These are phyloP conservation scores for Diadema setosum DNA, from an alignment of 35 echinoderm and acorn worm species.

Conservation along the genomic window DNA sequence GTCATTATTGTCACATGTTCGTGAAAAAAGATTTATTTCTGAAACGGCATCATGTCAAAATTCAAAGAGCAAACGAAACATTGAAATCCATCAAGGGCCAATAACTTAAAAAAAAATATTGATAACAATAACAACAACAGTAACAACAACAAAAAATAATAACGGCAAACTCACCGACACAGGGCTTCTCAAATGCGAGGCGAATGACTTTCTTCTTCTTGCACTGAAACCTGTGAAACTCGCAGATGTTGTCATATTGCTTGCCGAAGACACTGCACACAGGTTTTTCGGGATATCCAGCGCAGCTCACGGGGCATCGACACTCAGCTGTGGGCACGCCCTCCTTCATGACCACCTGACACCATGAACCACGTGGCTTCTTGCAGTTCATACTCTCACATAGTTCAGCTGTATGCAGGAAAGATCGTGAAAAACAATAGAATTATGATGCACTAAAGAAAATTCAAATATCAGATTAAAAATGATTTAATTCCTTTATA, in stretches of 20 bases:
- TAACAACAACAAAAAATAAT: too few relatives aligned
- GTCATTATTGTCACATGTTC: too few relatives aligned
- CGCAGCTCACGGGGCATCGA: conserved; percentile 71
- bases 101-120: too few relatives aligned
- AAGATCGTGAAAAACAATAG: too few relatives aligned
- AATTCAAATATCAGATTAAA: too few relatives aligned
- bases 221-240: conserved; percentile 64
- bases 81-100: too few relatives aligned
- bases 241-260: conserved; percentile 86
- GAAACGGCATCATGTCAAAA: too few relatives aligned
- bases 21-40: too few relatives aligned
- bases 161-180: conserved; percentile 93
- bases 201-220: conserved; percentile 58
- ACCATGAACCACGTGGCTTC: conserved; percentile 78
- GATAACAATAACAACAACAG: too few relatives aligned
- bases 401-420: conserved; percentile 32
- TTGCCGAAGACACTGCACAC: conserved; percentile 95
- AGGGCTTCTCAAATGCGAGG: conserved; percentile 50
- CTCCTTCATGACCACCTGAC: conserved; percentile 40
- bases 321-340: conserved; percentile 56
- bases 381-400: conserved; percentile 60
- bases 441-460: too few relatives aligned
- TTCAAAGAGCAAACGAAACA: too few relatives aligned
- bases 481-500: too few relatives aligned
- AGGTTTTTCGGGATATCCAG: background rate